These are phyloP conservation scores for Catostylus mosaicus DNA, from an alignment of 30 jellyfish, hydroid and myxozoan species.

Conservation along the genomic window DNA sequence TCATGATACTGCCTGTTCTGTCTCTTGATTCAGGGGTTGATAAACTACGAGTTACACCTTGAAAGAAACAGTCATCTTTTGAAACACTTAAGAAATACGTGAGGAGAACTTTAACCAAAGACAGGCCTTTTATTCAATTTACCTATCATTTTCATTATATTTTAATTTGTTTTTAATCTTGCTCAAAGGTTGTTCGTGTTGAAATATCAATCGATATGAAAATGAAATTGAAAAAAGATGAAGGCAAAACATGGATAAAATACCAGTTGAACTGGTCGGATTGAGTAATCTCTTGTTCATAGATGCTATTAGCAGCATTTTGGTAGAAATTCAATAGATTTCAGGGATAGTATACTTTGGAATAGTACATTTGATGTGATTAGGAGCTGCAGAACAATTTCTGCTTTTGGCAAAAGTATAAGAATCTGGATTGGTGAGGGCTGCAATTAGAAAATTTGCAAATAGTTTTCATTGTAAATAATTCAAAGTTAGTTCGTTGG, in stretches of 20 bases:
- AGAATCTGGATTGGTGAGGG: background rate
- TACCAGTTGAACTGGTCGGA: no score
- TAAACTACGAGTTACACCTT: slow-evolving; percentile 9
- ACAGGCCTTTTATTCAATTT: no score
- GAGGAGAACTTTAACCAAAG: no score
- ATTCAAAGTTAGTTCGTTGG: background rate
- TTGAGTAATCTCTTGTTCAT: no score
- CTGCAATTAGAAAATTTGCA: background rate
- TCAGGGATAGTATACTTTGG: background rate
- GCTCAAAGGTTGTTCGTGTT: no score
- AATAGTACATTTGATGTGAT: background rate
- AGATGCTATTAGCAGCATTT: no score
- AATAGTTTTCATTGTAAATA: background rate
- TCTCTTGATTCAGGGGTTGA: slow-evolving; percentile 58
- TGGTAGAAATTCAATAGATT: background rate
- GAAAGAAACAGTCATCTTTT: background rate
- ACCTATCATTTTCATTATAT: no score
- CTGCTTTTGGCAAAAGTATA: background rate
- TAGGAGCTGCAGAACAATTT: background rate
- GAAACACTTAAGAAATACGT: no score
- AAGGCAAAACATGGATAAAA: no score
- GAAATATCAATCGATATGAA: no score
- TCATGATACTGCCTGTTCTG: slow-evolving; percentile 74
- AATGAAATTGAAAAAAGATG: no score
- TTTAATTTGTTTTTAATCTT: no score